Evolutionary conservation across 2,113 vertebrate genomes (phyloP).

Genomic region (Stomatorhinus ivindoensis): DNA sequence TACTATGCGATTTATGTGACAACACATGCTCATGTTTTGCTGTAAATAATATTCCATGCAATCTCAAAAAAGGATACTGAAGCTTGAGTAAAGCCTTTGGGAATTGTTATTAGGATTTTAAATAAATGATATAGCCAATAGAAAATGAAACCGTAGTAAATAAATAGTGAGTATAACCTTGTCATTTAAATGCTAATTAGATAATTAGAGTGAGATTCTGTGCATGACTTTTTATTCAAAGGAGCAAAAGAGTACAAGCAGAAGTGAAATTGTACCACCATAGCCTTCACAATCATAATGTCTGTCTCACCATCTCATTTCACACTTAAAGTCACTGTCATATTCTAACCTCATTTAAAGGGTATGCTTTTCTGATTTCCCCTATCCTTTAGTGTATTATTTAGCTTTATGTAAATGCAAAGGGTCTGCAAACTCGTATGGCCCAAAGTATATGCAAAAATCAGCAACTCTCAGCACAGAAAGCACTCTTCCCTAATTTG

Average conservation of each 20-base stretch:
- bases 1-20: neutral
- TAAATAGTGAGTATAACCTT: neutral
- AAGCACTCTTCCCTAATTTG: neutral
- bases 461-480: neutral
- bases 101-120: neutral
- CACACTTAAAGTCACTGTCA: neutral
- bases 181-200: neutral
- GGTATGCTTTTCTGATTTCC: neutral
- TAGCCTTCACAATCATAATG: neutral
- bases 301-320: neutral
- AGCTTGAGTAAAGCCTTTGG: neutral
- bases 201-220: neutral
- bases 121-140: neutral
- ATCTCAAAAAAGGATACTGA: neutral
- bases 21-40: neutral
- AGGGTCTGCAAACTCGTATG: neutral
- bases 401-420: neutral
- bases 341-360: neutral
- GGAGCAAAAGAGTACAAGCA: neutral
- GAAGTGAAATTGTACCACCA: neutral
- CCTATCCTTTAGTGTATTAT: neutral
- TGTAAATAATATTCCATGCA: neutral
- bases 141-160: neutral
- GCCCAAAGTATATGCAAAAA: neutral
- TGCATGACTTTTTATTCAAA: neutral